Evolutionary conservation across 2,888 invertebrate genomes (phyloP).

Genomic region (Nymphalis c-album): DNA sequence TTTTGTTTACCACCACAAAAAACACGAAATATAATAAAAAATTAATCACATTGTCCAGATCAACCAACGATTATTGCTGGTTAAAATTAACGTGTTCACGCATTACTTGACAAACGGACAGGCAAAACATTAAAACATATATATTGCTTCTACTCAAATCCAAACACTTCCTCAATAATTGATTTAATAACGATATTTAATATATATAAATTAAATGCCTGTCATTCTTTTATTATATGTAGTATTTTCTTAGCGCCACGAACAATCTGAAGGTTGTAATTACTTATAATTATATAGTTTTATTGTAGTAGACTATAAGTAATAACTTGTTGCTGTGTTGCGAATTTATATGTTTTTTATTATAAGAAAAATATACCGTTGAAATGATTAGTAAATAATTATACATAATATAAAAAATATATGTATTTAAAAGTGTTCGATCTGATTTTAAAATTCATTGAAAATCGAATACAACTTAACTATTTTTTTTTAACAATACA

Average conservation of each 20-base stretch:
- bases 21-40: too few species aligned
- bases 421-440: too few species aligned
- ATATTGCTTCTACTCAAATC: not conserved
- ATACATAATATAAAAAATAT: not conserved
- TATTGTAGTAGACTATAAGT: too few species aligned
- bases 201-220: not conserved
- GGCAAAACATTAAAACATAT: too few species aligned
- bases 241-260: constrained; percentile 12
- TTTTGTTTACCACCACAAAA: too few species aligned
- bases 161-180: not conserved
- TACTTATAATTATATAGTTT: too few species aligned
- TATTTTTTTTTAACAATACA: not conserved
- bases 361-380: not conserved
- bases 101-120: too few species aligned
- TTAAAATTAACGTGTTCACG: too few species aligned
- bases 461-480: not conserved
- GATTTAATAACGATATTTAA: constrained; percentile 6
- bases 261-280: constrained; percentile 1
- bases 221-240: constrained; percentile 1
- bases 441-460: not conserved
- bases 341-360: too few species aligned
- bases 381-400: not conserved
- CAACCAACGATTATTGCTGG: too few species aligned
- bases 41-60: too few species aligned
- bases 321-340: too few species aligned